Conservation (phyloP, 2,888 invertebrate species). For the Stramonita haemastoma region DNA sequence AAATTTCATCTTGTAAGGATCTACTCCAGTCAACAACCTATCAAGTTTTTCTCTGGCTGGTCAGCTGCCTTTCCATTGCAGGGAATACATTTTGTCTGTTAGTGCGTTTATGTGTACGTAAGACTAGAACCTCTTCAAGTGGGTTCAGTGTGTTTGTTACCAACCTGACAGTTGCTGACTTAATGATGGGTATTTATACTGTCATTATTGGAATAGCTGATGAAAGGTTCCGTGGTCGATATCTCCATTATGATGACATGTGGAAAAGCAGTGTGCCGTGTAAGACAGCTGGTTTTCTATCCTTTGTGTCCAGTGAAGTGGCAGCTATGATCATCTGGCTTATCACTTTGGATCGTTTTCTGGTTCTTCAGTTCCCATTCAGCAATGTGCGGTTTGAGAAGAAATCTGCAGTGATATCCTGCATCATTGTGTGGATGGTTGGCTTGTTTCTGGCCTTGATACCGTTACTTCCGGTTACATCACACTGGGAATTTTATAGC, state of each 20-base stretch:
- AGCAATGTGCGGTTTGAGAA: neutral
- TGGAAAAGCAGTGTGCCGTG: neutral
- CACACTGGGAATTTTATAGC: slow-evolving; percentile 19
- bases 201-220: neutral
- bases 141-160: slow-evolving; percentile 24
- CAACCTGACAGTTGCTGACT: neutral
- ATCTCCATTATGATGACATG: neutral
- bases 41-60: neutral
- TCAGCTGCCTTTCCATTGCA: neutral
- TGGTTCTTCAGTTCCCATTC: slow-evolving; percentile 10
- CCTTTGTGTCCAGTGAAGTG: slow-evolving; percentile 9
- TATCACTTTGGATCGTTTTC: slow-evolving; percentile 1
- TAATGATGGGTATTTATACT: neutral
- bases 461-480: slow-evolving; percentile 1
- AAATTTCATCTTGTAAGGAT: slow-evolving; percentile 19
- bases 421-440: neutral
- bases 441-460: neutral
- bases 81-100: neutral
- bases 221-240: neutral
- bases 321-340: slow-evolving; percentile 5
- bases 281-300: neutral
- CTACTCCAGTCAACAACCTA: neutral
- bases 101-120: neutral
- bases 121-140: neutral
- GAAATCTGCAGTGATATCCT: neutral